A percentile compares a stretch with the other conserved stretches of the same genome.
Evolutionary conservation across 2,113 vertebrate genomes (phyloP).

Genomic region (Mionectes macconnelli): DNA sequence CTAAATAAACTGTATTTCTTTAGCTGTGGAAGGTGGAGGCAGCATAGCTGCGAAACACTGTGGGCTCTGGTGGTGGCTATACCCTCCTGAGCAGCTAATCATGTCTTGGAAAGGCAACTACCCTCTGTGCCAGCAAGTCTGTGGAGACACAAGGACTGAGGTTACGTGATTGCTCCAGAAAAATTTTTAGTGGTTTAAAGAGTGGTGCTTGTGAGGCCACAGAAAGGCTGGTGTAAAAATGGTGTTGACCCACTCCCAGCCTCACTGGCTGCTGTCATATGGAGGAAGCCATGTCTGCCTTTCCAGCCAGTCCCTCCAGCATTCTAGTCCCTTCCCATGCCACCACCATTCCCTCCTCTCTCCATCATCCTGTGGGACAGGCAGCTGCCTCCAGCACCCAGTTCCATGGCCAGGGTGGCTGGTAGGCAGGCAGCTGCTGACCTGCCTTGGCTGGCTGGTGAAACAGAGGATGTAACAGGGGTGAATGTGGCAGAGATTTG

Average conservation of each 20-base stretch:
- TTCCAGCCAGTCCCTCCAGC: not conserved
- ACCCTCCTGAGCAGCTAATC: not conserved
- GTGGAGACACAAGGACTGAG: not conserved
- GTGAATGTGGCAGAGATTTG: not conserved
- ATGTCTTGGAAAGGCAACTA: not conserved
- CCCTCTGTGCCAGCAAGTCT: not conserved
- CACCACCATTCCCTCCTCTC: not conserved
- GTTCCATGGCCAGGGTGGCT: not conserved
- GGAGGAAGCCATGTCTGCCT: not conserved
- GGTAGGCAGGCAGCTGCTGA: not conserved
- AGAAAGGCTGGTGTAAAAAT: not conserved
- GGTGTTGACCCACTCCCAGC: not conserved
- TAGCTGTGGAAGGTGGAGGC: not conserved
- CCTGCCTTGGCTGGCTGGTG: not conserved
- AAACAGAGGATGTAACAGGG: not conserved
- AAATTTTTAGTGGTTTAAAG: not conserved
- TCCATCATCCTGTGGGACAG: not conserved
- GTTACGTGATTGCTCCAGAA: not conserved
- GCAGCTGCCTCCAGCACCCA: not conserved
- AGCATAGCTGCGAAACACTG: not conserved
- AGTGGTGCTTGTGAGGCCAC: not conserved
- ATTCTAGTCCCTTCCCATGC: not conserved
- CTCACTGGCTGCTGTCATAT: not conserved
- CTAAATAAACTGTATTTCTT: not conserved
- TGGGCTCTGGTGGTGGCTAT: rapidly evolving